These are phyloP conservation scores for Drosophila fuyamai DNA, from an alignment of 1,140 invertebrate genomes.

Conservation along the genomic window DNA sequence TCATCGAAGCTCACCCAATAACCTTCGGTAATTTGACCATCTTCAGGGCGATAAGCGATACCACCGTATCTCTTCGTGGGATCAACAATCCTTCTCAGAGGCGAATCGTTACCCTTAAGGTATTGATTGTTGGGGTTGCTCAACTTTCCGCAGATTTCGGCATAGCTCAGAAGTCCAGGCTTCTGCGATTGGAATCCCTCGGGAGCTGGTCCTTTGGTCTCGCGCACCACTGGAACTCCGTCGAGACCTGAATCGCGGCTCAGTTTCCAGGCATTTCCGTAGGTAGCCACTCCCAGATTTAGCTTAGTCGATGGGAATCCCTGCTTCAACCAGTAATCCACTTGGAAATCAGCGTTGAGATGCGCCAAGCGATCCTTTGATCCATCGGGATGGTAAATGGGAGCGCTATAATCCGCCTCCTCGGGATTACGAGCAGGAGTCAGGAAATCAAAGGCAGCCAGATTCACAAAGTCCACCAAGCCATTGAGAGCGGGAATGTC, in stretches of 20 bases:
- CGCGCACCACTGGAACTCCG: slow-evolving; percentile 89
- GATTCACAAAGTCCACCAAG: slow-evolving; percentile 92
- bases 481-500: slow-evolving; percentile 90
- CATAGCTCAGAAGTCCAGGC: slow-evolving; percentile 91
- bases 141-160: slow-evolving; percentile 91
- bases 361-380: slow-evolving; percentile 86
- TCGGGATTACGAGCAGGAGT: slow-evolving; percentile 90
- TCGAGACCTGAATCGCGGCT: slow-evolving; percentile 89
- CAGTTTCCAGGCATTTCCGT: slow-evolving; percentile 93
- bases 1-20: slow-evolving; percentile 97
- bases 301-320: slow-evolving; percentile 90
- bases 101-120: slow-evolving; percentile 87
- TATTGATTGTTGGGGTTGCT: slow-evolving; percentile 87
- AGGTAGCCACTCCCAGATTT: slow-evolving; percentile 93
- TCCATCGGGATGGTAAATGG: slow-evolving; percentile 87
- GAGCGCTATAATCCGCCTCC: slow-evolving; percentile 90
- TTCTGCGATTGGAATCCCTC: slow-evolving; percentile 88
- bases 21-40: slow-evolving; percentile 88
- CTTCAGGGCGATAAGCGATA: slow-evolving; percentile 90
- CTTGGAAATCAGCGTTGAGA: slow-evolving; percentile 88
- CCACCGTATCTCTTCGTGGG: slow-evolving; percentile 90
- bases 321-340: slow-evolving; percentile 87
- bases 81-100: slow-evolving; percentile 89
- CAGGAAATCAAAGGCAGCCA: slow-evolving; percentile 92
- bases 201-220: slow-evolving; percentile 88